Evolutionary conservation across 2,797 vertebrate species (phyloP).

Genomic region (Aplochiton taeniatus): DNA sequence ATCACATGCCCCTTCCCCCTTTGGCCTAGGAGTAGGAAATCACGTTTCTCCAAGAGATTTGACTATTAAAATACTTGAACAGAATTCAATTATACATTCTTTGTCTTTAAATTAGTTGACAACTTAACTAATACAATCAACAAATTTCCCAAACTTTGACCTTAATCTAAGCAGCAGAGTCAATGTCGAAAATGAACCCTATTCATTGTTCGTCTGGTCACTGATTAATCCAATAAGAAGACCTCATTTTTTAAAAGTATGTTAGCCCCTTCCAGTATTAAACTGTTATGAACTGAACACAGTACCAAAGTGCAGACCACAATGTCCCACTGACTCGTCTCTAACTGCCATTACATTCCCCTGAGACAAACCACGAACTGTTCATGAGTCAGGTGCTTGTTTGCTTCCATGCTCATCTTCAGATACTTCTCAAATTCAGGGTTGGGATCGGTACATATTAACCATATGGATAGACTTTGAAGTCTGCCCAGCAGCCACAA

Average conservation of each 20-base stretch:
- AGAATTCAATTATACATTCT: too few species aligned
- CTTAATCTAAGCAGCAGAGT: too few species aligned
- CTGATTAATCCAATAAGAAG: neutral
- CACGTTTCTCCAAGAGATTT: too few species aligned
- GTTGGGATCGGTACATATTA: conserved; percentile 73
- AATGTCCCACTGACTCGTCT: conserved; percentile 77
- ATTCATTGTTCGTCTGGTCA: too few species aligned
- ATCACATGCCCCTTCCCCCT: too few species aligned
- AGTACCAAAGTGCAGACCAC: conserved; percentile 84
- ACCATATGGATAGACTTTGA: conserved; percentile 64
- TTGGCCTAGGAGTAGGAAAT: too few species aligned
- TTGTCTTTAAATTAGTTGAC: too few species aligned
- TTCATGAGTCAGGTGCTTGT: conserved; percentile 74
- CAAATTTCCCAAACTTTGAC: too few species aligned
- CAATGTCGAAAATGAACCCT: too few species aligned
- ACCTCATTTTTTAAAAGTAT: conserved; percentile 53
- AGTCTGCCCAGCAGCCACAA: conserved; percentile 51
- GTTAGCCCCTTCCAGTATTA: conserved; percentile 74
- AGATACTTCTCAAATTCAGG: conserved; percentile 71
- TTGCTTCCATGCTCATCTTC: conserved; percentile 70
- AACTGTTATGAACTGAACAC: conserved; percentile 72
- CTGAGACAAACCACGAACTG: conserved; percentile 64
- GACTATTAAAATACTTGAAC: too few species aligned
- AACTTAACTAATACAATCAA: too few species aligned
- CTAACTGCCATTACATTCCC: conserved; percentile 76